Conservation (phyloP, 2,797 vertebrate genomes). For the Neopelma chrysocephalum region DNA sequence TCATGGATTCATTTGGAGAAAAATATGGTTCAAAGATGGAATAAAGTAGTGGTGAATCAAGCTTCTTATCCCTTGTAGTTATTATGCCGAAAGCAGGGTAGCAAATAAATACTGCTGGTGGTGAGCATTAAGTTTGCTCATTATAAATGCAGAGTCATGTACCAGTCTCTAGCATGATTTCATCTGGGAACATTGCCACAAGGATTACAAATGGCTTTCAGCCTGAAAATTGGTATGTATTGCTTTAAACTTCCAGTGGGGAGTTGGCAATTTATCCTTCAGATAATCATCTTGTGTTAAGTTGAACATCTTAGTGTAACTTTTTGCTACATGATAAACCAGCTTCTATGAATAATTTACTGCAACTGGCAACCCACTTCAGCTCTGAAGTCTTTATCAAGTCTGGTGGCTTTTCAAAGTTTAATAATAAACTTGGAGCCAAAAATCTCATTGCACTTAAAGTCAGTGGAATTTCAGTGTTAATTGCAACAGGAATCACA, state of each 20-base stretch:
- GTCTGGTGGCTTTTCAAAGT: constrained; percentile 33
- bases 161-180: neutral
- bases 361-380: neutral
- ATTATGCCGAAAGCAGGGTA: neutral
- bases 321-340: constrained; percentile 54
- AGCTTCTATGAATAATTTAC: constrained; percentile 55
- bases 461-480: neutral
- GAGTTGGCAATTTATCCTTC: constrained; percentile 54
- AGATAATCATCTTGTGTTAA: constrained; percentile 55
- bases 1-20: neutral
- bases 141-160: constrained; percentile 53
- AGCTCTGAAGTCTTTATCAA: constrained; percentile 19
- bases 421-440: neutral
- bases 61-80: neutral
- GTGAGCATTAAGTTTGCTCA: constrained; percentile 20
- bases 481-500: neutral
- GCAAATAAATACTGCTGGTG: constrained; percentile 8
- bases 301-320: constrained; percentile 51
- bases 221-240: constrained; percentile 45
- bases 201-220: constrained; percentile 58
- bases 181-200: constrained; percentile 49
- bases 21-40: neutral
- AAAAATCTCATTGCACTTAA: neutral
- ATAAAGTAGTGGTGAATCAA: neutral
- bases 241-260: constrained; percentile 49